These are phyloP conservation scores for Macheiramphus alcinus DNA, from an alignment of 2,113 vertebrate genomes.

Conservation along the genomic window DNA sequence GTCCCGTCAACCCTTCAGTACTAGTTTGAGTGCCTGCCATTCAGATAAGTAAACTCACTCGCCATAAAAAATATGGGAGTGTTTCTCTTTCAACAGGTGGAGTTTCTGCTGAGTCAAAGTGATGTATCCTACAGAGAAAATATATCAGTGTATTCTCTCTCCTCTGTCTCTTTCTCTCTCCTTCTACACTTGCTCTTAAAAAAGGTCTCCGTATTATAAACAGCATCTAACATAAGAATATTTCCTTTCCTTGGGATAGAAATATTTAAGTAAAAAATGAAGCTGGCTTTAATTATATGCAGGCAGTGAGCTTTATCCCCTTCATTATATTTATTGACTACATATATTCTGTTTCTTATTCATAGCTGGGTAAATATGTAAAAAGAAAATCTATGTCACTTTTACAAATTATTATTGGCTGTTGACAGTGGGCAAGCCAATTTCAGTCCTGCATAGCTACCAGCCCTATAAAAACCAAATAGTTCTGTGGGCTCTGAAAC, in stretches of 20 bases:
- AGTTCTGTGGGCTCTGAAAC: background rate
- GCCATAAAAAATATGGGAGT: background rate
- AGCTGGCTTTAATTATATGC: background rate
- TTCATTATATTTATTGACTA: background rate
- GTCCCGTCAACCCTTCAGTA: background rate
- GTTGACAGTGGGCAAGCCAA: background rate
- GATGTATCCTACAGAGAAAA: background rate
- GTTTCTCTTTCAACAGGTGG: background rate
- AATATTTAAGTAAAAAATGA: background rate
- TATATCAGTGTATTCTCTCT: background rate
- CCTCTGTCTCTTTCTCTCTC: background rate
- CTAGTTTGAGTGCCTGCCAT: background rate
- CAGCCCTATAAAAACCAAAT: background rate
- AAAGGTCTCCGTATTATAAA: background rate
- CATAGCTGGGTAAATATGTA: background rate
- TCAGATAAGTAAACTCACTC: background rate
- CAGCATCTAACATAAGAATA: background rate
- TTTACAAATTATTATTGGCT: background rate
- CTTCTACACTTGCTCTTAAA: background rate
- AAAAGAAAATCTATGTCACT: background rate
- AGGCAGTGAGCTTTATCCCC: background rate
- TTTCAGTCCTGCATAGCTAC: background rate
- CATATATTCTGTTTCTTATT: background rate
- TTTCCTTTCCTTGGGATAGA: background rate
- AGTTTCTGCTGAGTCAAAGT: background rate